Base-by-base conservation (phyloP, 2,113 vertebrate genomes). In the Sebastes fasciatus region DNA sequence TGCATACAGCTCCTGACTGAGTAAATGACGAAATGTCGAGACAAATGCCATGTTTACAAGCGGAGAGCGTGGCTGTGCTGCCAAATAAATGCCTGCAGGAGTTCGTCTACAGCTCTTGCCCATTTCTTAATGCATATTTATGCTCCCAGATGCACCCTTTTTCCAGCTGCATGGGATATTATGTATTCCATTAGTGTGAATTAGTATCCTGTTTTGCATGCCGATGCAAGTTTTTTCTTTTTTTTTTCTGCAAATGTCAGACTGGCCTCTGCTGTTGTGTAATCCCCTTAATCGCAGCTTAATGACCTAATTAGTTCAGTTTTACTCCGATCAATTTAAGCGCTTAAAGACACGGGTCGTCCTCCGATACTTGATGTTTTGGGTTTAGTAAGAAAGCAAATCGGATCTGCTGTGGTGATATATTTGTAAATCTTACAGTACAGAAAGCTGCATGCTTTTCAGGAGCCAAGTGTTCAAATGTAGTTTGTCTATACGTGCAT, bases 161-260 rank as follows among this genome's bases (percentile, higher is more conserved):
- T 45, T 77, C 17, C 46, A 70, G 13, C 78, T 63, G 74, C 34
- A 23, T 19, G 8, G 60, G 69, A 83, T 77, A 72, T 82, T 34
- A 71, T 23, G 21, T 40, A 67, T 74, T 65, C 42, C 55, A 74
- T 82, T 79, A 71, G 46, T 52, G 45, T 43, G 55, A 71, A 82
- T 80, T 84, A 79, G 63, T 72, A 79, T 79, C 69, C 81, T 62
- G 69, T 46, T 77, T 60, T 74, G 65, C 54, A 68, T 72, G 54
- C 62, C 5, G 13, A 74, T 51, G 62, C 63, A 82, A 74, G 70
- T 85, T 80, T 78, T 73, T 51, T 85, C 75, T 74, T 85, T 80
- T 78, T 73, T 51, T 85, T 78, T 74, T 75, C 67, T 71, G 83
- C 43, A 89, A 91, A 89, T 91, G 90, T 91, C 90, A 89, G 51